A percentile compares a stretch with the other conserved stretches of the same genome.
Conservation (phyloP, 2,888 invertebrate genomes). For the Hirtodrosophila confusa region DNA sequence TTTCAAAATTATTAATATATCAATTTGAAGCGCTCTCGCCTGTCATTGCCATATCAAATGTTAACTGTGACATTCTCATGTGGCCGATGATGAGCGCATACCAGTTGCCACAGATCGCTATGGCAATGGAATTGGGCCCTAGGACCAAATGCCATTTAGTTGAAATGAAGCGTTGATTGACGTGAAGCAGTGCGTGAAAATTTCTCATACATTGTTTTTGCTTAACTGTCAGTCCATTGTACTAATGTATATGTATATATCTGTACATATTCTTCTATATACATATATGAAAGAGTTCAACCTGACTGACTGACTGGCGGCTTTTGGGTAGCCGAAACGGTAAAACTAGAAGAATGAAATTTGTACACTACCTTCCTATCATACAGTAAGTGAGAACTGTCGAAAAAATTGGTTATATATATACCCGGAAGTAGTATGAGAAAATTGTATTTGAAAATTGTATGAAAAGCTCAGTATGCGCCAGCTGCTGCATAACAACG, state of each 20-base stretch:
- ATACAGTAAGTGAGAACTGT: too few species aligned
- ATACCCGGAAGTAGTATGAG: too few species aligned
- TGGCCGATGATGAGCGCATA: conserved; percentile 12
- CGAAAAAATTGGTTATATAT: too few species aligned
- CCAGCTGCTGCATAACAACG: too few species aligned
- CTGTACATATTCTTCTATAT: too few species aligned
- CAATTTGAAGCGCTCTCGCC: conserved; percentile 20
- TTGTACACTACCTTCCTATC: too few species aligned
- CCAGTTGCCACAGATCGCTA: conserved; percentile 7
- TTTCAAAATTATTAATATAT: conserved; percentile 13
- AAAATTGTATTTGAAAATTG: too few species aligned
- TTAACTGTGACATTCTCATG: conserved; percentile 17
- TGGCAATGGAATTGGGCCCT: conserved; percentile 1
- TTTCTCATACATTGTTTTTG: conserved; percentile 51
- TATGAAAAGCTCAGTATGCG: too few species aligned
- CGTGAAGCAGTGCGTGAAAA: conserved; percentile 71
- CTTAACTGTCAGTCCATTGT: conserved; percentile 39
- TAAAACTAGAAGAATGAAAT: too few species aligned
- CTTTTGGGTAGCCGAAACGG: too few species aligned
- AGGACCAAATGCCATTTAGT: conserved; percentile 41
- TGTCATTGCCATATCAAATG: conserved; percentile 28
- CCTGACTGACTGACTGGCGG: too few species aligned
- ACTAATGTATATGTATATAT: conserved; percentile 36
- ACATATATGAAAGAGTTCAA: too few species aligned
- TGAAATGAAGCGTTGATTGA: conserved; percentile 76